Base-by-base conservation (phyloP, 2,888 invertebrate species). In the Graphium colonna region DNA sequence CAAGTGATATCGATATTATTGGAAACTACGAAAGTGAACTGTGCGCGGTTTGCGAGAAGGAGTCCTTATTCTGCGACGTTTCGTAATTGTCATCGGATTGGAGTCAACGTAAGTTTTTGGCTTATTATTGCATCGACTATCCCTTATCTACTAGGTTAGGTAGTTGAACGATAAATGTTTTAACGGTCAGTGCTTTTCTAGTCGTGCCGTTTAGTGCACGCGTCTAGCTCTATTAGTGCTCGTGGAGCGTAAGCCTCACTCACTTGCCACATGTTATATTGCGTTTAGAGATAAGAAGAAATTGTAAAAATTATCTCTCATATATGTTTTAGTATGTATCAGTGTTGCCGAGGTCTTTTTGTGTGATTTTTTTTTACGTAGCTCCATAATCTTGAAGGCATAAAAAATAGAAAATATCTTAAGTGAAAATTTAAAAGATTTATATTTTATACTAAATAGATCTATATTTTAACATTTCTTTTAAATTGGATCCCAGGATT, bases 1-100 rank as follows among this genome's bases (percentile, higher is more conserved):
- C 88, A 87, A 83, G 82, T 82, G 81, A 84, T 81, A 72, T n/a
- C 78, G 82, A 85, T 84, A 75, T 69, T 71, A 68, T 73, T 70
- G 73, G 75, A 71, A 76, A 81, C 69, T 74, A 76, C 75, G 84
- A 87, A 84, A 85, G 87, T 85, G 84, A 83, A 81, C 83, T 76
- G 53, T 43, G 65, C 77, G 83, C 74, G 85, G 85, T 82, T 82
- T 80, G 75, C 77, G 79, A 79, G 79, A 43, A 18, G 33, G 26
- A 38, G 13, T 41, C 79, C 75, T 73, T 66, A 71, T 59, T 69
- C 69, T 71, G 73, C 60, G 63, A 57, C 60, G 60, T 64, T 67
- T 63, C 62, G 62, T 60, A 62, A 66, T 63, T 61, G 65, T 21
- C 64, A 61, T 51, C 60, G 57, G 59, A 52, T 46, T 52, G 43